Conservation (phyloP, 2,797 vertebrate genomes). For the Onychomys leucogaster region DNA sequence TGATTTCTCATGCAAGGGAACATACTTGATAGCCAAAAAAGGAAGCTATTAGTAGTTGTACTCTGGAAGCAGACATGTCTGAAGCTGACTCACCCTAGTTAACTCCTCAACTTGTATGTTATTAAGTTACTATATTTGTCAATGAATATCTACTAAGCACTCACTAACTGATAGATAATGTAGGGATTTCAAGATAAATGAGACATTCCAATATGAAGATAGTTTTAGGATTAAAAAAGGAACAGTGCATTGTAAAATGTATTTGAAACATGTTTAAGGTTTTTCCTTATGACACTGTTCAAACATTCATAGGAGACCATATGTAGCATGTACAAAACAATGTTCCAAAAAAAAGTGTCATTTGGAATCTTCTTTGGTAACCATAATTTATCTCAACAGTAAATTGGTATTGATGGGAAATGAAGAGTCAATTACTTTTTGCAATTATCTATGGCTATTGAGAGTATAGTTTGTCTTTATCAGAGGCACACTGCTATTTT, state of each 20-base stretch:
- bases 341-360: background rate
- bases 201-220: background rate
- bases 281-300: background rate
- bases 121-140: background rate
- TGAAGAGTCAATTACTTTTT: background rate
- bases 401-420: background rate
- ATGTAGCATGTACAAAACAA: background rate
- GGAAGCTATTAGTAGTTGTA: background rate
- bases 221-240: conserved; percentile 10
- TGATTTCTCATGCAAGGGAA: conserved; percentile 1
- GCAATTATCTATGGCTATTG: background rate
- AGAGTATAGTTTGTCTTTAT: background rate
- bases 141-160: background rate
- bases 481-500: background rate
- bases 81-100: background rate
- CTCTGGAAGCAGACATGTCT: background rate
- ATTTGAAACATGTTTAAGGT: background rate
- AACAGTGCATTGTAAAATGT: background rate
- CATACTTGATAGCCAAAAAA: background rate
- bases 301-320: background rate
- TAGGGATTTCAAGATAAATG: background rate
- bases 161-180: background rate
- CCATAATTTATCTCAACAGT: background rate
- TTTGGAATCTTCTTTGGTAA: background rate
- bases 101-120: background rate